Percentiles rank a stretch among this genome's conserved stretches.
These are phyloP conservation scores for Disparrhopalites patrizii DNA, from an alignment of 2,888 invertebrate genomes.

Conservation along the genomic window DNA sequence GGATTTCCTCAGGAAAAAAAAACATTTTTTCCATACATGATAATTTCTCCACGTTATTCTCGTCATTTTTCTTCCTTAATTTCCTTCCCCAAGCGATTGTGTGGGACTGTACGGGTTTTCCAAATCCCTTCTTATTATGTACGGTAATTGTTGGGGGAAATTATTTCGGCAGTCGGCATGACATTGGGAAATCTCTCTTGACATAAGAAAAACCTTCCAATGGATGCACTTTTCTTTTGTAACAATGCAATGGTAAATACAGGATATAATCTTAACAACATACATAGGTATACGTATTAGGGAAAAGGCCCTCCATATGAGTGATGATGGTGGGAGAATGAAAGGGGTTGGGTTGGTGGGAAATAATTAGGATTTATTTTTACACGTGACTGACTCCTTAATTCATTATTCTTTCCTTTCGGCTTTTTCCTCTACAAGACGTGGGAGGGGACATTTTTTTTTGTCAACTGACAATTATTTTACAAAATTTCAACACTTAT, in stretches of 20 bases:
- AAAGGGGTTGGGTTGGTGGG: neutral
- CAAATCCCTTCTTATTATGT: no score
- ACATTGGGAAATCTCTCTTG: constrained; percentile 1
- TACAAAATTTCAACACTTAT: neutral
- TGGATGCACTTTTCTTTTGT: no score
- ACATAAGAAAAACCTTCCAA: neutral
- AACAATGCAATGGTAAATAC: no score
- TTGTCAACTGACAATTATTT: neutral
- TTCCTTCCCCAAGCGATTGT: no score
- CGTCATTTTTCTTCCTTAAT: neutral
- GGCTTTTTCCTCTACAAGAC: no score
- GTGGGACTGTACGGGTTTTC: no score
- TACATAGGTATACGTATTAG: no score
- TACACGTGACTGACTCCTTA: constrained; percentile 9
- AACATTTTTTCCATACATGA: neutral
- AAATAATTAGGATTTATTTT: constrained; percentile 20
- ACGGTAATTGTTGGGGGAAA: neutral
- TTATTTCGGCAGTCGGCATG: constrained; percentile 11
- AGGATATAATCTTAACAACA: no score
- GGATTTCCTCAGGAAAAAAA: no score
- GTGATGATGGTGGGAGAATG: neutral
- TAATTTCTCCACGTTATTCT: neutral
- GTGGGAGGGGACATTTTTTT: no score
- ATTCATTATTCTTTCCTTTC: constrained; percentile 6
- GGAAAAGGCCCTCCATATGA: no score